Base-by-base conservation (phyloP, 1,140 invertebrate genomes). In the Mamestra configurata region DNA sequence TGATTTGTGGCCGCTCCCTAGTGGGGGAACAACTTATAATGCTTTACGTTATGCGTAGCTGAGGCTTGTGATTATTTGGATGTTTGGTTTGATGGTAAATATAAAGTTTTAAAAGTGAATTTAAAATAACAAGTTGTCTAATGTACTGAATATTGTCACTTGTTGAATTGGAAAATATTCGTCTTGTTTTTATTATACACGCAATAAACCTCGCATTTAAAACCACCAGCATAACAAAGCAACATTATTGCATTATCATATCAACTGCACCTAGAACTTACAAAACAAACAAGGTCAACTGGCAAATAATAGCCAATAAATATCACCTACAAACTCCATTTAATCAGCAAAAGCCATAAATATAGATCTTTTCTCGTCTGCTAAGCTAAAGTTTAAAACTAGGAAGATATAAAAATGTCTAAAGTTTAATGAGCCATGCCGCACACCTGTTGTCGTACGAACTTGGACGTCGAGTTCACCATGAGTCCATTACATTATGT, bases 371-470 rank as follows among this genome's bases (percentile, higher is more conserved):
- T 71, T 71, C 22, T 51, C 68, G 22, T 20, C 40, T 43, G 37
- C 8, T 27, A 24, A 49, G 55, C 73, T 46, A 22, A 49, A 49
- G 57, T 76, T 64, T 61, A 49, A 27, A 72, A 59, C 35, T 59
- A 24, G 55, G 31, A 70, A 72, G 73, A 55, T 59, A 78, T 81
- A 81, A 81, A 81, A 81, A 78, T 75, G 80, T 81, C 75, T n/a
- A 18, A 81, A 81, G 80, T 81, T 81, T 51, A 81, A 81, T 78
- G 68, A 81, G 57, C n/a, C 79, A 57, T 18, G 55, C 35, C 11
- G 66, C 49, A 55, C 80, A 81, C 80, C 80, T 81, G 80, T 71
- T 72, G 68, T 59, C 68, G 35, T 59, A 22, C 40, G 53, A 73
- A 70, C 49, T 81, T 66, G 13, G 20, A 15, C 15, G 43, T 49